Evolutionary conservation across 2,797 vertebrate species (phyloP), one percentile per base, ranked within the genome.

Genomic region (Tolypeutes matacus): DNA sequence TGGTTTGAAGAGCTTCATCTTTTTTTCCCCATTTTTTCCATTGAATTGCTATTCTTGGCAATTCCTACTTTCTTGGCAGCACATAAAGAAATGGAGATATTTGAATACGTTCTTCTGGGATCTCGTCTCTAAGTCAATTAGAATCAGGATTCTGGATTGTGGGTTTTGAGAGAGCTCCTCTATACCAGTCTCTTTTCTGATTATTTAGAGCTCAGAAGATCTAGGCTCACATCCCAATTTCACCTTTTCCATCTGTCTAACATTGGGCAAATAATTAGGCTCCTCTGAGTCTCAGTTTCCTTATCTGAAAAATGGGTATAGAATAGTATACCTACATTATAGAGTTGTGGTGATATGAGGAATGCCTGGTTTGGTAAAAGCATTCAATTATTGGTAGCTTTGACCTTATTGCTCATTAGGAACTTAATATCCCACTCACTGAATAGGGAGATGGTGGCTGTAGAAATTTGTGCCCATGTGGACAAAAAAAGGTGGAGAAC

Each of bases 1-100:
- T 72, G n/a, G 7, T 64, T 29, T 86, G 31, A 83, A 65, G 75
- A 89, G 34, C 42, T 89, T 89, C 82, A 25, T 93, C 56, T 76
- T 78, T 36, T 83, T 34, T 56, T 53, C n/a, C n/a, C n/a, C 14
- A 20, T 5, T 91, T 89, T 93, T 39, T 3, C 75, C 23, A 65
- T 2, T 56, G 25, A 94, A 9, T 72, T 53, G 6, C 31, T 42
- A 0, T 69, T 91, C 27, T 62, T 49, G 8, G 39, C 49, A 14
- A n/a, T 86, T 81, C 60, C 17, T 83, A 39, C 31, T 62, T 8
- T 94, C 64, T 83, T 72, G n/a, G 81, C 34, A 60, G 65, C 27
- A 56, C 42, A 29, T 42, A 60, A 86, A 23, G 14, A 69, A 78
- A 29, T 31, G 13, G 15, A 65, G 5, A 14, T 60, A 9, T 14